A percentile compares a stretch with the other conserved stretches of the same genome.
Evolutionary conservation across 1,140 invertebrate species (phyloP).

Genomic region (Scylla paramamosain): DNA sequence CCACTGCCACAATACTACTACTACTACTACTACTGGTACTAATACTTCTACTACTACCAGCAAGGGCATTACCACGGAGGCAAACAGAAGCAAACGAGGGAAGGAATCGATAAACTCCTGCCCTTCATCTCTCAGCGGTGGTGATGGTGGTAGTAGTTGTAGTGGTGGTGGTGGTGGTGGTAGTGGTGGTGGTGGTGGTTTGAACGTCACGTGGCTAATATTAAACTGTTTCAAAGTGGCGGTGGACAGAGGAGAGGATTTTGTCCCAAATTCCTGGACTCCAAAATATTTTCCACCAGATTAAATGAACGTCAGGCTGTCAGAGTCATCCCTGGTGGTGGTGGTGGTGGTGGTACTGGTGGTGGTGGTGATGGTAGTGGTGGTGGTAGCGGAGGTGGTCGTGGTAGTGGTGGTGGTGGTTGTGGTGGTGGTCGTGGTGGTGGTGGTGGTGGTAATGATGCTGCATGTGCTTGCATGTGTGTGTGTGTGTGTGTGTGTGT

Average conservation of each 20-base stretch:
- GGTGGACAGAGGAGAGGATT: not conserved
- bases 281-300: slow-evolving; percentile 22
- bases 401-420: too few species aligned
- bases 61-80: not conserved
- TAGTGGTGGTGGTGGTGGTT: not conserved
- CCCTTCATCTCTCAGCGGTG: not conserved
- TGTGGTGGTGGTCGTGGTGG: too few species aligned
- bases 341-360: not conserved
- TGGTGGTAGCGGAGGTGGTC: too few species aligned
- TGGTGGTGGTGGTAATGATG: not conserved
- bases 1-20: too few species aligned
- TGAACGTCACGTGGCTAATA: slow-evolving; percentile 6
- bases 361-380: not conserved
- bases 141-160: not conserved
- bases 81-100: not conserved
- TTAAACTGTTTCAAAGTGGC: slow-evolving; percentile 10
- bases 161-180: not conserved
- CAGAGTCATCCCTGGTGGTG: not conserved
- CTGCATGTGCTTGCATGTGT: too few species aligned
- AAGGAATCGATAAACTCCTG: not conserved
- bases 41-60: not conserved
- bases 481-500: too few species aligned
- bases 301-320: slow-evolving; percentile 4
- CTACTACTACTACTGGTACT: too few species aligned
- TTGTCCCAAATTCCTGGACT: not conserved